A percentile compares a stretch with the other conserved stretches of the same genome.
Conservation (phyloP, 1,140 invertebrate genomes). For the Drosophila sturtevanti region DNA sequence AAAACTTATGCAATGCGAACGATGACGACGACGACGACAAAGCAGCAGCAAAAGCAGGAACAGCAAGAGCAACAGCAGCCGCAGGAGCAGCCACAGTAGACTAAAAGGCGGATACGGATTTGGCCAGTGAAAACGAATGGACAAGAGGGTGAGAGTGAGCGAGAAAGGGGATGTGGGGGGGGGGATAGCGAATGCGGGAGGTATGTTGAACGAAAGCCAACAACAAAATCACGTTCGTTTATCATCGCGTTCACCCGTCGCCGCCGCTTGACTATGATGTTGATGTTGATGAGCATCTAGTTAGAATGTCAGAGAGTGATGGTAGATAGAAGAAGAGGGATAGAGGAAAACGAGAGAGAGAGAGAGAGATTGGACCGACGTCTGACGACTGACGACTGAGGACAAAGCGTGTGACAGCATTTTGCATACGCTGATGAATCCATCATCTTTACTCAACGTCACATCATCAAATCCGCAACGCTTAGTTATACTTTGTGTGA, state of each 20-base stretch:
- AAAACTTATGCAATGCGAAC: slow-evolving; percentile 65
- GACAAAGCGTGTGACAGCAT: slow-evolving; percentile 80
- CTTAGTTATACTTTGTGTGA: slow-evolving; percentile 66
- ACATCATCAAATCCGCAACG: slow-evolving; percentile 75
- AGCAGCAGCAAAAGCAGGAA: not conserved
- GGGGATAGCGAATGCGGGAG: not conserved
- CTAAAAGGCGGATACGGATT: slow-evolving; percentile 46
- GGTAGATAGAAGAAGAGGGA: not conserved
- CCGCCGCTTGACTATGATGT: slow-evolving; percentile 66
- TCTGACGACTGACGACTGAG: slow-evolving; percentile 35
- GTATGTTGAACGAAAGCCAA: slow-evolving; percentile 51
- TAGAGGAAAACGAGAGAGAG: not conserved
- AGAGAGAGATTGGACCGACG: too few species aligned
- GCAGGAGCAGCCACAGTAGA: not conserved
- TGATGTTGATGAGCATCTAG: slow-evolving; percentile 74
- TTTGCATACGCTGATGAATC: slow-evolving; percentile 81
- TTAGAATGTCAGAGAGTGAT: slow-evolving; percentile 44
- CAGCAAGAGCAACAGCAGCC: not conserved
- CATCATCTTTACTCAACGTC: slow-evolving; percentile 81
- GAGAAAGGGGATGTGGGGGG: too few species aligned
- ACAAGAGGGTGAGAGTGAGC: not conserved
- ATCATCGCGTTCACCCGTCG: slow-evolving; percentile 68
- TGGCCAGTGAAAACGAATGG: slow-evolving; percentile 36
- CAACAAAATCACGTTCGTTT: slow-evolving; percentile 79
- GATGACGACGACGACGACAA: not conserved